These are phyloP conservation scores for Ochlodes sylvanus DNA, from an alignment of 2,888 invertebrate genomes.

Conservation along the genomic window DNA sequence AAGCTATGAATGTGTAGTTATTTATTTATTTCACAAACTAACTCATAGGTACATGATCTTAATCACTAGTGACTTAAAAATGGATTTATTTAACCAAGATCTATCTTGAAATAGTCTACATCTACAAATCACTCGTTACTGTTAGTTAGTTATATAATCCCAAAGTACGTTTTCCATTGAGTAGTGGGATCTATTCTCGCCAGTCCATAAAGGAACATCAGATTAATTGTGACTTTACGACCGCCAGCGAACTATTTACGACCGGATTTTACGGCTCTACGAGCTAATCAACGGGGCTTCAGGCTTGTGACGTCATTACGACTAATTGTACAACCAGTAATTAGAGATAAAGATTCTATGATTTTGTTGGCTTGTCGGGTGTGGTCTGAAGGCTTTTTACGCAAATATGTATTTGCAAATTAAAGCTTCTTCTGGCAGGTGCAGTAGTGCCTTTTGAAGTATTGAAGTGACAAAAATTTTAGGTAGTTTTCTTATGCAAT, in stretches of 20 bases:
- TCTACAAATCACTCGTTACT: constrained; percentile 2
- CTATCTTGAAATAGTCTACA: background rate
- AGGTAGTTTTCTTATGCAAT: too few relatives aligned
- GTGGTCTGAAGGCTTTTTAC: background rate
- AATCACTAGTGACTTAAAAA: background rate
- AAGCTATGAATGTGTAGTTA: too few relatives aligned
- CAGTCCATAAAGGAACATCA: constrained; percentile 43
- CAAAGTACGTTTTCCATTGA: constrained; percentile 12
- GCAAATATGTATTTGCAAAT: too few relatives aligned
- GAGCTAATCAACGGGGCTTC: constrained; percentile 24
- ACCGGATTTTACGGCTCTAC: constrained; percentile 11
- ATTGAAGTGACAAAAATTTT: too few relatives aligned
- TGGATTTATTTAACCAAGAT: background rate
- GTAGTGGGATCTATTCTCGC: constrained; percentile 29
- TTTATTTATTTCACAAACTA: too few relatives aligned
- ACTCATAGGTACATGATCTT: too few relatives aligned
- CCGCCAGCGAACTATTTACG: constrained; percentile 43
- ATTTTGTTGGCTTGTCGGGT: background rate
- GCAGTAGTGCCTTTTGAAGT: too few relatives aligned
- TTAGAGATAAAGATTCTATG: background rate
- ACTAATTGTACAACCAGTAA: background rate
- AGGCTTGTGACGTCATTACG: constrained; percentile 9
- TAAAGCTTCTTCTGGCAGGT: too few relatives aligned
- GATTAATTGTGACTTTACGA: constrained; percentile 60
- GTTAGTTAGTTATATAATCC: constrained; percentile 6